Percentiles rank a stretch among this genome's conserved stretches.
Conservation (phyloP, 2,113 vertebrate genomes). For the Corynorhinus townsendii region DNA sequence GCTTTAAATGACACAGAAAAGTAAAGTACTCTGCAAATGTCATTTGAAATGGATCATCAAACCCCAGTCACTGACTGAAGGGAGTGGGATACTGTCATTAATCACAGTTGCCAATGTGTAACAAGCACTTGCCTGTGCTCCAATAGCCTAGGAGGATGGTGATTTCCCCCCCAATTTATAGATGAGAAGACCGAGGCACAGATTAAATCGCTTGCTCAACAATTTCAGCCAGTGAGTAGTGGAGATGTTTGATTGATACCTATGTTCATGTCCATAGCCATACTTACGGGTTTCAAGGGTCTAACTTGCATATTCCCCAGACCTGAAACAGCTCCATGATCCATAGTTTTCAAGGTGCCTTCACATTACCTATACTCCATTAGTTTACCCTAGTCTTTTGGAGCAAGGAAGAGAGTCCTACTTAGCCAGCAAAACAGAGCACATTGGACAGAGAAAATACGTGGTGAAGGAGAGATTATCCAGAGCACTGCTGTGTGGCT, state of each 20-base stretch:
- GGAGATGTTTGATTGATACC: background rate
- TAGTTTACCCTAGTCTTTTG: background rate
- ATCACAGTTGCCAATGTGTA: background rate
- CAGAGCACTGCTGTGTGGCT: background rate
- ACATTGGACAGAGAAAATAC: background rate
- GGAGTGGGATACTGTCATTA: background rate
- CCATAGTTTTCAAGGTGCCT: background rate
- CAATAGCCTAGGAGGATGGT: background rate
- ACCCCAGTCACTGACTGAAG: background rate
- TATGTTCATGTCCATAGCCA: background rate
- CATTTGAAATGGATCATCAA: background rate
- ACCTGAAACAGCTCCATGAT: background rate
- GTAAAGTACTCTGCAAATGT: background rate
- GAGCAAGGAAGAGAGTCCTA: background rate
- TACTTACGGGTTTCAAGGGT: fast-evolving
- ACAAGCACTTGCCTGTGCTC: background rate
- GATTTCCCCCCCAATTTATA: background rate
- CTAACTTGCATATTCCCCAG: background rate
- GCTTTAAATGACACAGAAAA: background rate
- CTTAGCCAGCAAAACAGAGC: background rate
- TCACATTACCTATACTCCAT: background rate
- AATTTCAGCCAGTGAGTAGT: background rate
- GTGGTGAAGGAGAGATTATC: background rate
- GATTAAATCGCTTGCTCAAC: background rate
- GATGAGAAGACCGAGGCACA: background rate